Evolutionary conservation across 2,113 vertebrate genomes (phyloP), one percentile per base, ranked within the genome.

Genomic region (Lasiurus cinereus): DNA sequence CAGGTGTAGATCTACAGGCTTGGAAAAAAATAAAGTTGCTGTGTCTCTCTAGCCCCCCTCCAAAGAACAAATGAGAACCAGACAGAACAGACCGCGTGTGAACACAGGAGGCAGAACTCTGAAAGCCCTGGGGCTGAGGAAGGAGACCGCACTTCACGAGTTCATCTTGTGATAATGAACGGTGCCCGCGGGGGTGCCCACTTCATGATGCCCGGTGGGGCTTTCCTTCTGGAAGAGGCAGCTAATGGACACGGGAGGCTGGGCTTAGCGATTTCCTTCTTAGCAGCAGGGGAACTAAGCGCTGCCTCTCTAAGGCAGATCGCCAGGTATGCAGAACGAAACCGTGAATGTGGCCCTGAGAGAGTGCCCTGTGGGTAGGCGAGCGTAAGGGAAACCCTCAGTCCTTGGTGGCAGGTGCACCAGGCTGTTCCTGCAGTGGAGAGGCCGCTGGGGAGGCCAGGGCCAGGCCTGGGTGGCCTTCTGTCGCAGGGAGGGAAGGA

Each of bases 341-440:
- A 94, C 77, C 1, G 2, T 70, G 91, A 96, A 67, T 43, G 14
- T 43, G 83, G 86, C 69, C 0, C 76, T 39, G 27, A 9, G 39
- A 54, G 36, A 9, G 8, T 0, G 6, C 15, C 52, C 86, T 83
- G 48, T 74, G 66, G 76, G 5, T 0, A 69, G 80, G 67, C 6
- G 5, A 93, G 89, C 1, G 1, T 0, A 39, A 76, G 36, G 39
- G 24, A 1, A 74, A 31, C 21, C 39, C 43, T 67, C 74, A 5
- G 6, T 56, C 43, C 80, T 21, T 1, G 3, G 18, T 73, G 78
- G 96, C 97, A 83, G 96, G 94, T 95, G 93, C 95, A 95, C 16
- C 64, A 92, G 94, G 80, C 79, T 24, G 12, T 85, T 77, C 18
- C 0, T 62, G 92, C 80, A 33, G 88, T 24, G 72, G 83, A 96